A percentile compares a stretch with the other conserved stretches of the same genome.
These are phyloP conservation scores for Distichodus sexfasciatus DNA, from an alignment of 2,797 vertebrate genomes.

Conservation along the genomic window DNA sequence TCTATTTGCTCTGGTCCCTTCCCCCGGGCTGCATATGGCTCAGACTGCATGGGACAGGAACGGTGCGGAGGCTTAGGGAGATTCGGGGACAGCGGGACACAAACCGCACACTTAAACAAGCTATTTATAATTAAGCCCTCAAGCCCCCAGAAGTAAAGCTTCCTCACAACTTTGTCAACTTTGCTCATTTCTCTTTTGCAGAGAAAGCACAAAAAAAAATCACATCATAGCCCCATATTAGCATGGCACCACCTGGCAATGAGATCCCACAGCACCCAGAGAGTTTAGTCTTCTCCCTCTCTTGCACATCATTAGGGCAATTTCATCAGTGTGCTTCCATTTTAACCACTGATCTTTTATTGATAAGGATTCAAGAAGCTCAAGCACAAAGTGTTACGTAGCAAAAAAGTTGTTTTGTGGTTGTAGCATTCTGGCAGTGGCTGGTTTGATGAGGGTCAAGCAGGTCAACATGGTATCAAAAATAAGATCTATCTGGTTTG, in stretches of 20 bases:
- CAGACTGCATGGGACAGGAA: background rate
- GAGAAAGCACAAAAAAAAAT: constrained; percentile 20
- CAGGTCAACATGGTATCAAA: no score
- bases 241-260: constrained; percentile 38
- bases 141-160: constrained; percentile 10
- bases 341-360: background rate
- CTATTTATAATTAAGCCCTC: constrained; percentile 41
- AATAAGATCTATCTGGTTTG: no score
- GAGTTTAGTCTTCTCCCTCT: background rate
- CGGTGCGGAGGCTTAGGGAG: constrained; percentile 1
- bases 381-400: background rate
- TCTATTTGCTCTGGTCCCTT: background rate
- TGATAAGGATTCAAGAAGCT: background rate
- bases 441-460: no score
- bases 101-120: constrained; percentile 22
- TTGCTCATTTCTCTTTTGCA: background rate
- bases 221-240: constrained; percentile 12
- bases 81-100: constrained; percentile 29
- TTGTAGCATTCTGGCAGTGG: no score
- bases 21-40: constrained; percentile 27
- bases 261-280: background rate
- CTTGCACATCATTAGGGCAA: background rate
- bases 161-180: background rate
- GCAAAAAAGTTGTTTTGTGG: background rate
- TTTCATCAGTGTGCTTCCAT: background rate